Evolutionary conservation across 2,888 invertebrate species (phyloP), one percentile per base, ranked within the genome.

Genomic region (Ephialtes manifestator): DNA sequence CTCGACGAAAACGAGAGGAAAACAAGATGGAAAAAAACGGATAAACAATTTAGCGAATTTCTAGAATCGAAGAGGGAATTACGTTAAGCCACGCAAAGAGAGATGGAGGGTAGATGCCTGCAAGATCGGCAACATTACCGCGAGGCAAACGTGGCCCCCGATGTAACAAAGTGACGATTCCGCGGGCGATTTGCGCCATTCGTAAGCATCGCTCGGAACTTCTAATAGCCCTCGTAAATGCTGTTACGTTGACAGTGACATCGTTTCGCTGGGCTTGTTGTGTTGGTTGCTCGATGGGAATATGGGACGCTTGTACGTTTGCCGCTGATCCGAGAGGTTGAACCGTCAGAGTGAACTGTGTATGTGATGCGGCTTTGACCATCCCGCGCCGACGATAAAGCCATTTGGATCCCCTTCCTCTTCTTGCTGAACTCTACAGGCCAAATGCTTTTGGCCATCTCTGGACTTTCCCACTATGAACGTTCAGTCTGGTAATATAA

Each of bases 141-240:
- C 7, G 60, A 78, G 58, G 80, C 81, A 67, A 79, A 67, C 31
- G 83, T 67, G 76, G 58, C 24, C 48, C 48, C 58, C 87, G 84
- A 84, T 84, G 84, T 87, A 89, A 90, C 90, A 89, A 88, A 90
- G 89, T 90, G 90, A 89, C 89, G 90, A 90, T 90, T 89, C 89
- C 88, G 90, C 87, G 87, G 89, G 76, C 88, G 88, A 88, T 88
- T 90, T 87, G 88, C 86, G 86, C 84, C 87, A 86, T 90, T 88
- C 86, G 88, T 83, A 88, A 87, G 89, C 87, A 88, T 85, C 84
- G 88, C 83, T 84, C 86, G 89, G 89, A 88, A 75, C 46, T 71
- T 87, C 88, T 90, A 90, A 90, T 90, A 88, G 89, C 85, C 78
- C 87, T 84, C 87, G 89, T 88, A 88, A 88, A 89, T 89, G 89